These are phyloP conservation scores for Neomonachus schauinslandi DNA, from an alignment of 2,113 vertebrate species.

Conservation along the genomic window DNA sequence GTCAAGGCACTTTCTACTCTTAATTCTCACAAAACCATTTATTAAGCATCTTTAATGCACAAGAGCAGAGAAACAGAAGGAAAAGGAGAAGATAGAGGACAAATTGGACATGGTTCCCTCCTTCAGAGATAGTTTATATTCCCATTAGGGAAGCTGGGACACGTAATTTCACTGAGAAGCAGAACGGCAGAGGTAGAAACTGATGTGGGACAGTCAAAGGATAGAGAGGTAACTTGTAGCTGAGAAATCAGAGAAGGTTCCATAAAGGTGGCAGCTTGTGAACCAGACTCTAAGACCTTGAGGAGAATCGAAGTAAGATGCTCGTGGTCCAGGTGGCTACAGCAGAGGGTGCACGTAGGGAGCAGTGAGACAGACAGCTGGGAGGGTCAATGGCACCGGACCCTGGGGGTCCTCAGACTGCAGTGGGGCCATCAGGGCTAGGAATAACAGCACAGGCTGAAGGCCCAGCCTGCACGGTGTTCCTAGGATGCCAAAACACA, in stretches of 20 bases:
- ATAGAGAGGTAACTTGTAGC: fast-evolving
- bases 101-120: fast-evolving
- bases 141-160: fast-evolving
- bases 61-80: not conserved
- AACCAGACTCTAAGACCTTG: no score
- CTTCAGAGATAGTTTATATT: not conserved
- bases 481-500: not conserved
- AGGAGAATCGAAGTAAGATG: fast-evolving
- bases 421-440: fast-evolving
- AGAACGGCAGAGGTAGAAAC: fast-evolving
- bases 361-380: fast-evolving
- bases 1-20: not conserved
- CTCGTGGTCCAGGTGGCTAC: fast-evolving
- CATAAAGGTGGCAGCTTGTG: no score
- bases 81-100: not conserved
- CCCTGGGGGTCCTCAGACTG: fast-evolving
- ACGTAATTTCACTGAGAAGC: not conserved
- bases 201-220: fast-evolving
- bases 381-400: fast-evolving
- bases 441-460: not conserved
- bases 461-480: not conserved
- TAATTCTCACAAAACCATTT: not conserved
- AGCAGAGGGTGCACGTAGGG: fast-evolving
- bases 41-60: not conserved
- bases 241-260: not conserved